A percentile compares a stretch with the other conserved stretches of the same genome.
Conservation (phyloP, 2,113 vertebrate species). For the Bathybates hornii region DNA sequence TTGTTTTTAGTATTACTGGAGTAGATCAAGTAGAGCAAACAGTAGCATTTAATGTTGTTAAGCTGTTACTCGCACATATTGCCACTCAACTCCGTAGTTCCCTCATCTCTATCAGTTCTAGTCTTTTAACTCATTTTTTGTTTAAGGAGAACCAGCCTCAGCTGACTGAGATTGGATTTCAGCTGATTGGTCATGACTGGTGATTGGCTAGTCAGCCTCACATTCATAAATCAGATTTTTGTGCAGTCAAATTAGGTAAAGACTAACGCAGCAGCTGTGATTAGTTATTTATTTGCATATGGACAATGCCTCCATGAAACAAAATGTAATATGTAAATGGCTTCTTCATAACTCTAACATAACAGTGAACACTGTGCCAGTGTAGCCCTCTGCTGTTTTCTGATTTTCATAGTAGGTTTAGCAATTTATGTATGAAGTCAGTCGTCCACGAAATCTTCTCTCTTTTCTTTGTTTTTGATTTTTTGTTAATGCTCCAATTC, state of each 20-base stretch:
- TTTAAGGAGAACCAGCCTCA: background rate
- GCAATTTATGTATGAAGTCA: background rate
- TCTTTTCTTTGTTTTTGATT: background rate
- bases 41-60: background rate
- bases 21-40: background rate
- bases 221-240: background rate
- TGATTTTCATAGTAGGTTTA: background rate
- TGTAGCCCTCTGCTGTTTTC: background rate
- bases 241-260: background rate
- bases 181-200: background rate
- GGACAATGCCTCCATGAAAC: background rate
- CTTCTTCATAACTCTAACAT: background rate
- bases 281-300: background rate
- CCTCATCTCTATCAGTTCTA: background rate
- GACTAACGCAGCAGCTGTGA: background rate
- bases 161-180: background rate
- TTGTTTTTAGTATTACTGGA: background rate
- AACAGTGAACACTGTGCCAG: background rate
- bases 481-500: background rate
- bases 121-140: background rate
- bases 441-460: rapidly evolving
- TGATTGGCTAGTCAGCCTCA: background rate
- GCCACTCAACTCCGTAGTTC: background rate
- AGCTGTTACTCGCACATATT: background rate
- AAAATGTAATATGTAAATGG: background rate